Evolutionary conservation across 2,888 invertebrate species (phyloP).

Genomic region (Spodoptera littoralis): DNA sequence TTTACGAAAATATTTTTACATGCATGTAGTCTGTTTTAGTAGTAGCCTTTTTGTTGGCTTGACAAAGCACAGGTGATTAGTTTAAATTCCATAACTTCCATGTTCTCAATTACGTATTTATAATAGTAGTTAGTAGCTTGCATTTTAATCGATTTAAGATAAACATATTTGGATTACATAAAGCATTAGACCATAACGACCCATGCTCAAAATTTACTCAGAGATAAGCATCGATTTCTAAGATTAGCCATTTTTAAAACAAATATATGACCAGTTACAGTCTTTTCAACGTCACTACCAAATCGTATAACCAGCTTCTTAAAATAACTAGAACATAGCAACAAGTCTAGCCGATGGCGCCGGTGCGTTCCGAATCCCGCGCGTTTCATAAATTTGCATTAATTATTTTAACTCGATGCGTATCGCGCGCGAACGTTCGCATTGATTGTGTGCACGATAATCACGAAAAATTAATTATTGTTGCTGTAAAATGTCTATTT

Average conservation of each 20-base stretch:
- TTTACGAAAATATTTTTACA: constrained; percentile 47
- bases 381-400: constrained; percentile 76
- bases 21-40: constrained; percentile 26
- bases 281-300: constrained; percentile 24
- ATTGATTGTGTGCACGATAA: constrained; percentile 72
- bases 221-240: no score
- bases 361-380: constrained; percentile 60
- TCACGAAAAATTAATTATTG: constrained; percentile 55
- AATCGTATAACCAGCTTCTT: constrained; percentile 39
- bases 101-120: no score
- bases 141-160: no score
- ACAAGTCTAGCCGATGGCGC: constrained; percentile 56
- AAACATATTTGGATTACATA: no score
- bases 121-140: no score
- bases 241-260: neutral
- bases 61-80: constrained; percentile 1
- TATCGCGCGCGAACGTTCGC: constrained; percentile 71
- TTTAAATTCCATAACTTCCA: no score
- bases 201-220: no score
- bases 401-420: constrained; percentile 74
- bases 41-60: constrained; percentile 12
- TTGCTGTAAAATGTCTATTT: constrained; percentile 33
- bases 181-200: no score
- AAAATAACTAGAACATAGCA: constrained; percentile 58
- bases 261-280: constrained; percentile 30